Evolutionary conservation across 2,888 invertebrate species (phyloP), one percentile per base, ranked within the genome.

Genomic region (Agrochola lychnidis): DNA sequence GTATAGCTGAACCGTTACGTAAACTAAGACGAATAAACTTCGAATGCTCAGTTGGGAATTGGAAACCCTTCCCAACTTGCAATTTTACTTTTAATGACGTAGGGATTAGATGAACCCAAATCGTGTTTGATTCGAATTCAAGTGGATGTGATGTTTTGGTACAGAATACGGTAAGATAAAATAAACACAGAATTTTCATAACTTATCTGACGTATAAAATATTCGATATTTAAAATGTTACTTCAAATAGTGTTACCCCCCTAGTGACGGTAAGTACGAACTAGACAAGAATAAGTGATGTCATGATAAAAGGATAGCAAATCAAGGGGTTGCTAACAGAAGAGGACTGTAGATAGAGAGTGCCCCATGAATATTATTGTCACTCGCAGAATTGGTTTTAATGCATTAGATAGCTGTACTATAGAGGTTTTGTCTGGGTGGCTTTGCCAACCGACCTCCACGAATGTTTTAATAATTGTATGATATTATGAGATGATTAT

Each of bases 21-120:
- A 75, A 80, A 78, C 79, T 74, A 42, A 57, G 66, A 68, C 40
- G 40, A 78, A 76, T 75, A 70, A 83, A 86, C 78, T 83, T 84
- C 61, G 53, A 88, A 86, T 72, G 56, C 40, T 86, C 76, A 77
- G 73, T 73, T 62, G 84, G 81, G 87, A 81, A 86, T 83, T 67
- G 75, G 72, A 72, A 79, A 75, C 87, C 87, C 80, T 87, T 64
- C 59, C 73, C 2, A 76, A 86, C 59, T 80, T 83, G 56, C n/a
- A 69, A 72, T 68, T 83, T 87, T 76, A 83, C 88, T 87, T 87
- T 78, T 83, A 87, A 85, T 73, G 86, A 79, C 72, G 84, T 83
- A 70, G 70, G 79, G 75, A 73, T 75, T 77, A 73, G 56, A 62
- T 36, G 63, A 70, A 73, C 68, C 67, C 82, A 73, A 86, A 76